Percentiles rank a stretch among this genome's conserved stretches.
These are phyloP conservation scores for Poecilobothrus nobilitatus DNA, from an alignment of 2,888 invertebrate species.

Conservation along the genomic window DNA sequence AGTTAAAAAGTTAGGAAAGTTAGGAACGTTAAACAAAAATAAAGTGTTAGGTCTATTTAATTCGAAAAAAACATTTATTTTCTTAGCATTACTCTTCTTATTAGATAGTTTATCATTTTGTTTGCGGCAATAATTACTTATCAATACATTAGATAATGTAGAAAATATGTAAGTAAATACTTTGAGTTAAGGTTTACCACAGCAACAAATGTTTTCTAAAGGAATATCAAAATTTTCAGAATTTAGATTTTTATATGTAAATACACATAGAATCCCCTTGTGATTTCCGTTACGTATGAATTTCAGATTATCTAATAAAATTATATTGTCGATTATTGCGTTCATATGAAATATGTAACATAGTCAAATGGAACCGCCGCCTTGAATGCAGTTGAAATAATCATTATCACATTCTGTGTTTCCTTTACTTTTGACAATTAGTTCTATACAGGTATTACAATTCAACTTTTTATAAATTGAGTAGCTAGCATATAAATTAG, in stretches of 20 bases:
- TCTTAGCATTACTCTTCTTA: too few relatives aligned
- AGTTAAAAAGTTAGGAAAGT: too few relatives aligned
- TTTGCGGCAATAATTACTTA: too few relatives aligned
- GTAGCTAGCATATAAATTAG: background rate
- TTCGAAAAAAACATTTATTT: too few relatives aligned
- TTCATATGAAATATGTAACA: background rate
- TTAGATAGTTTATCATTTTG: too few relatives aligned
- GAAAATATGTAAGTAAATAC: too few relatives aligned
- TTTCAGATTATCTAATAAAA: background rate
- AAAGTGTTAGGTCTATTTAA: too few relatives aligned
- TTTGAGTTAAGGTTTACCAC: too few relatives aligned
- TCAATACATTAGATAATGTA: too few relatives aligned
- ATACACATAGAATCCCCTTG: background rate
- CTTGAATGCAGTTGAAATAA: background rate
- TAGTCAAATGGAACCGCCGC: background rate
- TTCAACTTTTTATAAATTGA: background rate
- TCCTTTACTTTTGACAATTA: background rate
- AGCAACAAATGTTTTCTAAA: background rate
- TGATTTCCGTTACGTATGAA: background rate
- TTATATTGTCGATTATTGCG: background rate
- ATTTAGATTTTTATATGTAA: background rate
- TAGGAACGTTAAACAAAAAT: too few relatives aligned
- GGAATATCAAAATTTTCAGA: background rate
- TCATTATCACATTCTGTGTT: background rate
- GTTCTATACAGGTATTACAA: background rate